Percentiles rank a stretch among this genome's conserved stretches.
These are phyloP conservation scores for Drosophila suboccidentalis DNA, from an alignment of 2,888 invertebrate genomes.

Conservation along the genomic window DNA sequence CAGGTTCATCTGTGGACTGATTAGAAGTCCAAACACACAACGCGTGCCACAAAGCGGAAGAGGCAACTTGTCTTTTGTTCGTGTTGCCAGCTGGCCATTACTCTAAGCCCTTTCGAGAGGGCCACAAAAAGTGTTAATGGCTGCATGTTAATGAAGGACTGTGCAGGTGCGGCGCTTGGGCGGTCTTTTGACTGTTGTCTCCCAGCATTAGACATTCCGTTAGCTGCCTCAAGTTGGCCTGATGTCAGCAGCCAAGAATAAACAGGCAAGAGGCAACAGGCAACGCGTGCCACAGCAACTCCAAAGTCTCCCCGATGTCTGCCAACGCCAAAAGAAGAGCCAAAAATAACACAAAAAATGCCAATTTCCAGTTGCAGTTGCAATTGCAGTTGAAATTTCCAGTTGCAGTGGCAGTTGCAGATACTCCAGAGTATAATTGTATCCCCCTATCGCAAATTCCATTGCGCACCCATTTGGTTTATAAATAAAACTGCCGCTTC, in stretches of 20 bases:
- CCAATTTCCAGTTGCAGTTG: constrained; percentile 45
- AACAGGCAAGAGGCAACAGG: constrained; percentile 34
- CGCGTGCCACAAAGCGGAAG: constrained; percentile 29
- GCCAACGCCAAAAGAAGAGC: constrained; percentile 33
- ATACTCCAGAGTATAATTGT: constrained; percentile 9
- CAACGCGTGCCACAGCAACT: constrained; percentile 44
- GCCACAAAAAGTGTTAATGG: constrained; percentile 47
- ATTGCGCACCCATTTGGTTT: constrained; percentile 58
- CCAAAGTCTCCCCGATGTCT: constrained; percentile 73
- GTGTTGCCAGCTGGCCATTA: neutral
- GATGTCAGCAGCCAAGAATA: constrained; percentile 57
- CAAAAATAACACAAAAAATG: constrained; percentile 64
- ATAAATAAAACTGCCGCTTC: constrained; percentile 71
- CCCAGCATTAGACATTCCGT: constrained; percentile 50
- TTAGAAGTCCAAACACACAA: constrained; percentile 34
- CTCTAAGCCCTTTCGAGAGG: constrained; percentile 21
- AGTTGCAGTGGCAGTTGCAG: constrained; percentile 16
- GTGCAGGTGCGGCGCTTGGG: constrained; percentile 55
- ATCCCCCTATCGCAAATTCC: constrained; percentile 52
- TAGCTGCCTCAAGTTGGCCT: constrained; percentile 31
- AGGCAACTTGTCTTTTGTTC: neutral
- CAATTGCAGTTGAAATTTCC: constrained; percentile 3
- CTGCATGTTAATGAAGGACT: constrained; percentile 59
- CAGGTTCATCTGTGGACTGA: constrained; percentile 2
- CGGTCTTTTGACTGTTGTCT: constrained; percentile 3